Conservation (phyloP, 2,113 vertebrate genomes). For the Eubucco bourcierii region DNA sequence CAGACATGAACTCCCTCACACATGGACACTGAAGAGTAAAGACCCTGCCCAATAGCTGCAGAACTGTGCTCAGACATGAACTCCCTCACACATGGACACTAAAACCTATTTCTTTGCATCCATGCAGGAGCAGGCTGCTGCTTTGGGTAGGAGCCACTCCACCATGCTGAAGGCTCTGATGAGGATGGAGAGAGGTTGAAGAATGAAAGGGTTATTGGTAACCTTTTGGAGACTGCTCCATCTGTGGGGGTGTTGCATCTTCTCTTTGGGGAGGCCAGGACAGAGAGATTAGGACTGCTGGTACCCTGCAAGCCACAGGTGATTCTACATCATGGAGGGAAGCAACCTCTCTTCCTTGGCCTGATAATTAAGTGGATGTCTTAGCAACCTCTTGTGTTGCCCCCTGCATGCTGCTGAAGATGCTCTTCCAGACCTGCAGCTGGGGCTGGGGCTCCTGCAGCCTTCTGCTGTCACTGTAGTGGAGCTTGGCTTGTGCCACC, state of each 20-base stretch:
- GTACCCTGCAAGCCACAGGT: neutral
- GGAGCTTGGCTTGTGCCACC: neutral
- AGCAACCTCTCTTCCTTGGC: neutral
- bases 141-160: neutral
- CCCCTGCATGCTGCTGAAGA: rapidly evolving
- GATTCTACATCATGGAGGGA: neutral
- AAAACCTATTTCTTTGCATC: no score
- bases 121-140: no score
- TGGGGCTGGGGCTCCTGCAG: neutral
- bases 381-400: neutral
- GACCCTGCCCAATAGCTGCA: no score
- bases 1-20: no score
- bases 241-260: neutral
- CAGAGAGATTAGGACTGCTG: neutral
- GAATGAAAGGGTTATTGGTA: neutral
- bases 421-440: neutral
- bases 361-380: neutral
- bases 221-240: rapidly evolving
- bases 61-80: no score
- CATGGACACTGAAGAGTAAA: no score
- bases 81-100: no score
- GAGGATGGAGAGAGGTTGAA: neutral
- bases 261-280: neutral
- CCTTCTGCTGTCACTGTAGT: neutral
- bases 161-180: neutral